Conservation (phyloP, 2,888 invertebrate species). For the Acanthococcus lagerstroemiae region DNA sequence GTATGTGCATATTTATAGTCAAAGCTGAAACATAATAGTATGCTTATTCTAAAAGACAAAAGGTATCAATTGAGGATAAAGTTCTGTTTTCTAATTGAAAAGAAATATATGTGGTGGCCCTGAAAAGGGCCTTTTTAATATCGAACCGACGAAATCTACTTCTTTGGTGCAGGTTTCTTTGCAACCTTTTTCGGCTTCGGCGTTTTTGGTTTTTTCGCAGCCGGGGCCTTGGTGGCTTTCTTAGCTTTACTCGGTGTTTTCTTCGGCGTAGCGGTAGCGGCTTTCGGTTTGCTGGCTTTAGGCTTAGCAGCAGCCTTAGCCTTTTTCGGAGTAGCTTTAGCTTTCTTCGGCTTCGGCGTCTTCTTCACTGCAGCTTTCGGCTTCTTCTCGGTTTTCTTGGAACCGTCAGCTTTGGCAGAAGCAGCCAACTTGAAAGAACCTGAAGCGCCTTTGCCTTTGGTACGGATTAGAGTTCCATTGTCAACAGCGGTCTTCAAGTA, state of each 20-base stretch:
- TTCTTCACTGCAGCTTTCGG: constrained; percentile 35
- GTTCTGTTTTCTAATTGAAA: too few relatives aligned
- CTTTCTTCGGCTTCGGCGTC: constrained; percentile 31
- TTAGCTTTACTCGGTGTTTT: constrained; percentile 10
- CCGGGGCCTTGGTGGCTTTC: neutral
- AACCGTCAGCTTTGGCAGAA: constrained; percentile 16
- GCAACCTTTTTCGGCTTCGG: neutral
- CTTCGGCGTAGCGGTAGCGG: neutral
- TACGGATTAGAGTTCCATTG: constrained; percentile 46
- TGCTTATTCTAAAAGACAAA: too few relatives aligned
- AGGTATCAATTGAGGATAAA: too few relatives aligned
- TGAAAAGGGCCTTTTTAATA: constrained; percentile 6
- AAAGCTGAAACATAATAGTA: too few relatives aligned
- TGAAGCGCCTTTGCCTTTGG: constrained; percentile 46
- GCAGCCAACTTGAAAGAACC: constrained; percentile 47
- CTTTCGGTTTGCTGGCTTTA: neutral
- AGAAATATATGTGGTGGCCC: neutral
- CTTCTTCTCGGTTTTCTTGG: constrained; percentile 3
- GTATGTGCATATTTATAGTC: too few relatives aligned
- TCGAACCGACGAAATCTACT: neutral
- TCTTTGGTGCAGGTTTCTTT: neutral
- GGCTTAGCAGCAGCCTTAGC: constrained; percentile 40
- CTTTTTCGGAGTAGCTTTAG: constrained; percentile 27
- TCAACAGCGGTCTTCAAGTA: constrained; percentile 50
- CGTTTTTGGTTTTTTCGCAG: neutral